A percentile compares a stretch with the other conserved stretches of the same genome.
Evolutionary conservation across 2,888 invertebrate genomes (phyloP).

Genomic region (Papilio gigon): DNA sequence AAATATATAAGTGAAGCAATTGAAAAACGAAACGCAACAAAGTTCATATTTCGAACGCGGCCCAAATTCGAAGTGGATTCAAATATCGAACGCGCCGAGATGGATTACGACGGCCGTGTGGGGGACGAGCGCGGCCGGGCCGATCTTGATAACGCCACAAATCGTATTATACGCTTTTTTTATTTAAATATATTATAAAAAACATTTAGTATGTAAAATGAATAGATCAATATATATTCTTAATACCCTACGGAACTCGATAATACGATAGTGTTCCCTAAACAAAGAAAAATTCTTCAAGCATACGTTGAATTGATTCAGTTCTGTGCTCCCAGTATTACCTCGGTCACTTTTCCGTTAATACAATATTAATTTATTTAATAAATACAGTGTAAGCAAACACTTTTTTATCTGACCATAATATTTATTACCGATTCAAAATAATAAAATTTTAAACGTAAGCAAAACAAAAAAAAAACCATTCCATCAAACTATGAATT

Average conservation of each 20-base stretch:
- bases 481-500: constrained; percentile 78
- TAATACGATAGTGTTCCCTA: too few species aligned
- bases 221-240: too few species aligned
- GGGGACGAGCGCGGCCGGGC: constrained; percentile 61
- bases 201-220: neutral
- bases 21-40: constrained; percentile 78
- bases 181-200: constrained; percentile 45
- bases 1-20: constrained; percentile 80
- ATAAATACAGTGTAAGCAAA: too few species aligned
- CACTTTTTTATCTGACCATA: constrained; percentile 43
- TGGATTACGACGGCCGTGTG: constrained; percentile 71
- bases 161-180: constrained; percentile 55
- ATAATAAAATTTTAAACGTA: neutral
- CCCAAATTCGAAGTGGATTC: constrained; percentile 79
- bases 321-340: neutral
- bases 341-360: too few species aligned
- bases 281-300: too few species aligned
- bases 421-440: constrained; percentile 51
- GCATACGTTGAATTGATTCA: neutral
- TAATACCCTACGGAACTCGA: too few species aligned
- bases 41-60: constrained; percentile 78
- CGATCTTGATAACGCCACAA: constrained; percentile 63
- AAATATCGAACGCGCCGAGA: constrained; percentile 76
- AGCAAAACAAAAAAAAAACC: constrained; percentile 54
- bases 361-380: too few species aligned